These are phyloP conservation scores for Bradypodion pumilum DNA, from an alignment of 2,797 vertebrate genomes.

Conservation along the genomic window DNA sequence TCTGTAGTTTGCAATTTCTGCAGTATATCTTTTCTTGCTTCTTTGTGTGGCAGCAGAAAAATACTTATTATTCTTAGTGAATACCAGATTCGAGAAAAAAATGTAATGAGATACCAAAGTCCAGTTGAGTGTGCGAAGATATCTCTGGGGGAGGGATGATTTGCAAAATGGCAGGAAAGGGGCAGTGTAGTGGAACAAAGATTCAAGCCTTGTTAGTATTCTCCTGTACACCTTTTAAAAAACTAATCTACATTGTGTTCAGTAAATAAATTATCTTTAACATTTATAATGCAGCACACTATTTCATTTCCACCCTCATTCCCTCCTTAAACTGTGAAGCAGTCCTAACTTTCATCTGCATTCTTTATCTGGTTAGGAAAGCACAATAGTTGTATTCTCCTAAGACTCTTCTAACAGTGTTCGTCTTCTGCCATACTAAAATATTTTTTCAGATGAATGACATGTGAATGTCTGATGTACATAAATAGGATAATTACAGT, in stretches of 20 bases:
- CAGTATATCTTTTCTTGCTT: background rate
- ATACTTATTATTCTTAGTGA: too few species aligned
- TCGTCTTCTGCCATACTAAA: background rate
- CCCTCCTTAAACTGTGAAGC: background rate
- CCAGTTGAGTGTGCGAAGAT: too few species aligned
- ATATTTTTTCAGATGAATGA: background rate
- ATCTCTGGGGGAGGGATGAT: background rate
- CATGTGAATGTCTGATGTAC: background rate
- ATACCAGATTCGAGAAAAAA: too few species aligned
- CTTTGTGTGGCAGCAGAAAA: background rate
- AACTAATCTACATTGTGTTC: background rate
- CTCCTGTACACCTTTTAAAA: background rate
- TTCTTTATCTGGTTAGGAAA: constrained; percentile 5
- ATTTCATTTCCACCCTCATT: background rate
- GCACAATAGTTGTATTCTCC: background rate
- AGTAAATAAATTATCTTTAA: background rate
- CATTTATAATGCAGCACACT: background rate
- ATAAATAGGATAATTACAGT: background rate
- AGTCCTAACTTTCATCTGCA: background rate
- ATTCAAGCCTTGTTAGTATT: background rate
- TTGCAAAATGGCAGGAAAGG: background rate
- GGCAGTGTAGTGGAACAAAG: too few species aligned
- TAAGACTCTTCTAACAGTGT: background rate
- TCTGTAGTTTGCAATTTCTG: background rate
- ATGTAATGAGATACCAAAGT: too few species aligned